Percentiles rank a stretch among this genome's conserved stretches.
Conservation (phyloP, 2,888 invertebrate genomes). For the Limenitis camilla region DNA sequence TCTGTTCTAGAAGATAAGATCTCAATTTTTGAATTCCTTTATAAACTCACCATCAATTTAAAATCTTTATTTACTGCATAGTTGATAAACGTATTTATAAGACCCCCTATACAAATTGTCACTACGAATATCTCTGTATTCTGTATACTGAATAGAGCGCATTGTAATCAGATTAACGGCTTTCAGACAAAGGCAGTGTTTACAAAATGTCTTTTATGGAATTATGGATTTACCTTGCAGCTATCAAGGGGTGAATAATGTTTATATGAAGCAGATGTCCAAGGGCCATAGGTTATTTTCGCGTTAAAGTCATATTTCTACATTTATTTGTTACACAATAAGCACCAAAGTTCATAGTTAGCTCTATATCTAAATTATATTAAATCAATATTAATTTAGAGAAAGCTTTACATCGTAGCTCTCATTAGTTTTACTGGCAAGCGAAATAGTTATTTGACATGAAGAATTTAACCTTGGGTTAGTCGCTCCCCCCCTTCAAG, state of each 20-base stretch:
- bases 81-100: neutral
- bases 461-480: slow-evolving; percentile 1
- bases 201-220: slow-evolving; percentile 29
- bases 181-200: slow-evolving; percentile 31
- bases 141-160: slow-evolving; percentile 12
- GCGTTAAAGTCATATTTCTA: too few relatives aligned
- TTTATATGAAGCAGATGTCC: slow-evolving; percentile 3
- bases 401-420: neutral
- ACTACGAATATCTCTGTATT: slow-evolving; percentile 1
- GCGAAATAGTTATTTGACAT: slow-evolving; percentile 17
- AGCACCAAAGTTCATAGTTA: too few relatives aligned
- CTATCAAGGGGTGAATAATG: slow-evolving; percentile 12
- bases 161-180: slow-evolving; percentile 40
- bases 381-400: neutral
- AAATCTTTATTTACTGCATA: neutral
- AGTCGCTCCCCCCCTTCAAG: too few relatives aligned
- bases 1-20: too few relatives aligned
- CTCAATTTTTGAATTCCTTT: too few relatives aligned
- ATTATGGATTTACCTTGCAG: slow-evolving; percentile 23
- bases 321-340: too few relatives aligned
- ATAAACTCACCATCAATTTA: too few relatives aligned
- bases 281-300: too few relatives aligned
- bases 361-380: neutral
- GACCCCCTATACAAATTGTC: slow-evolving; percentile 5
- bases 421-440: neutral